These are phyloP conservation scores for Notothenia coriiceps DNA, from an alignment of 2,113 vertebrate genomes.

Conservation along the genomic window DNA sequence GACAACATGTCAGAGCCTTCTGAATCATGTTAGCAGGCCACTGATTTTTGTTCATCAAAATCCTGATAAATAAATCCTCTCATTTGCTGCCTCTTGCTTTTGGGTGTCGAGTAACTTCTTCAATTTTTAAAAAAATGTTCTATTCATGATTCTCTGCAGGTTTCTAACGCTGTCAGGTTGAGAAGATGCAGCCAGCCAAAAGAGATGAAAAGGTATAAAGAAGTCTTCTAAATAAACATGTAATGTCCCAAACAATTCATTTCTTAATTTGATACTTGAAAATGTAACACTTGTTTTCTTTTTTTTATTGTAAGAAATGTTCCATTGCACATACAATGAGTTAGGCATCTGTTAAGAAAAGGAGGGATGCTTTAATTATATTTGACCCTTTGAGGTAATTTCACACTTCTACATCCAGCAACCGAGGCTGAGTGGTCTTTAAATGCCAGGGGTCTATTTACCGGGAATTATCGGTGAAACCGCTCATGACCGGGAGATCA, in stretches of 20 bases:
- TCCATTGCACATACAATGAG: slow-evolving; percentile 21
- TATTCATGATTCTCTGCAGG: slow-evolving; percentile 19
- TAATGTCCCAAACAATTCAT: slow-evolving; percentile 9
- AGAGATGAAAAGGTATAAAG: not conserved
- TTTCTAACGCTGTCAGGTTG: not conserved
- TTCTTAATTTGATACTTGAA: slow-evolving; percentile 2
- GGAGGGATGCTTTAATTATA: slow-evolving; percentile 23
- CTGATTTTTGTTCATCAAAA: slow-evolving; percentile 35
- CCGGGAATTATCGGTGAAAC: slow-evolving; percentile 6
- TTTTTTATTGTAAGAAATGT: not conserved
- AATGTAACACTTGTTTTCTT: not conserved
- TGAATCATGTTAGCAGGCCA: slow-evolving; percentile 15
- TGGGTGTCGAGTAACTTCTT: not conserved
- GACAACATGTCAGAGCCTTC: slow-evolving; percentile 39
- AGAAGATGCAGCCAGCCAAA: not conserved
- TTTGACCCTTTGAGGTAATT: slow-evolving; percentile 35
- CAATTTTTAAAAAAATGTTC: not conserved
- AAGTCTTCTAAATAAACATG: not conserved
- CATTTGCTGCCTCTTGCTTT: not conserved
- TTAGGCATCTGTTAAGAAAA: not conserved
- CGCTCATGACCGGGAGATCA: slow-evolving; percentile 1
- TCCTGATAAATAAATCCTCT: not conserved
- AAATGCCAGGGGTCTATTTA: slow-evolving; percentile 55
- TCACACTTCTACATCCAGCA: slow-evolving; percentile 16
- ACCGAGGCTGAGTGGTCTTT: slow-evolving; percentile 43